Percentiles rank a stretch among this genome's conserved stretches.
Evolutionary conservation across 2,888 invertebrate species (phyloP).

Genomic region (Patella caerulea): DNA sequence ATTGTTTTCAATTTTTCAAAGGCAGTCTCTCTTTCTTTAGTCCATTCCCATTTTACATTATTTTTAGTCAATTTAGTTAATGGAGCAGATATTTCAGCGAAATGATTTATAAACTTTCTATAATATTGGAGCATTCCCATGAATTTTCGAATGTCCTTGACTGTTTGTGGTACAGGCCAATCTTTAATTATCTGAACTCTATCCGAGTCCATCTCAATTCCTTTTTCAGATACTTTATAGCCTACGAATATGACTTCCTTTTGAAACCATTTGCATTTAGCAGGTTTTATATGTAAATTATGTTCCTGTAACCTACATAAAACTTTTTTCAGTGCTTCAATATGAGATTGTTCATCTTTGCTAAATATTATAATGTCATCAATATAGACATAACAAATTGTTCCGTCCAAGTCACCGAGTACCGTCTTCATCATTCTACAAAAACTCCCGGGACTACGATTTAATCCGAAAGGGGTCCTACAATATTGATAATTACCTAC

Average conservation of each 20-base stretch:
- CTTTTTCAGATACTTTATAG: background rate
- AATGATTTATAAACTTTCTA: conserved; percentile 4
- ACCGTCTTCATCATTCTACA: conserved; percentile 1
- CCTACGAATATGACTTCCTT: background rate
- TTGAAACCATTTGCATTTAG: background rate
- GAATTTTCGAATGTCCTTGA: background rate
- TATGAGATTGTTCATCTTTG: conserved; percentile 7
- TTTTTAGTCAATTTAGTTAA: background rate
- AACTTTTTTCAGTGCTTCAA: background rate
- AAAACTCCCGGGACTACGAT: background rate
- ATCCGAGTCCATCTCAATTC: conserved; percentile 4
- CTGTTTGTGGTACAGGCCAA: background rate
- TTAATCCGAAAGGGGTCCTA: background rate
- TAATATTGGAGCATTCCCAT: background rate
- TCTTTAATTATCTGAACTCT: conserved; percentile 2
- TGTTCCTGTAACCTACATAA: background rate
- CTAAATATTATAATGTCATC: background rate
- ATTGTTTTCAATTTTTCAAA: background rate
- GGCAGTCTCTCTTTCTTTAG: conserved; percentile 1
- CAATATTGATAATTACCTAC: conserved; percentile 4
- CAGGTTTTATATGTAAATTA: background rate
- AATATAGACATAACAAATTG: background rate
- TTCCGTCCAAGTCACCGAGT: background rate
- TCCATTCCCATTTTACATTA: background rate
- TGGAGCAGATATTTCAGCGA: background rate